A percentile compares a stretch with the other conserved stretches of the same genome.
These are phyloP conservation scores for Apis laboriosa DNA, from an alignment of 1,140 invertebrate species.

Conservation along the genomic window DNA sequence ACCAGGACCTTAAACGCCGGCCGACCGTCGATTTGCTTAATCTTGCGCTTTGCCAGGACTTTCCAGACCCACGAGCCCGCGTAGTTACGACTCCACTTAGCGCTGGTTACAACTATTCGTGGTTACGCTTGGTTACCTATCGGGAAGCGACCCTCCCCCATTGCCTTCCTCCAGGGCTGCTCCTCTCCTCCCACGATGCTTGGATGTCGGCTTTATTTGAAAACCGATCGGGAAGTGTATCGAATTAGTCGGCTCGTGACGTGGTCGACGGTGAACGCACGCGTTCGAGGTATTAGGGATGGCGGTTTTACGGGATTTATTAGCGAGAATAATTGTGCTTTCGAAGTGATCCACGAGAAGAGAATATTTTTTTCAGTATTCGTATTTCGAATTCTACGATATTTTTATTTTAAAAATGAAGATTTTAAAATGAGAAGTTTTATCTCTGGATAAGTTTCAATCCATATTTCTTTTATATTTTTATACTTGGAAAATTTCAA, in stretches of 20 bases:
- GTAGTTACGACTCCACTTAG: constrained; percentile 58
- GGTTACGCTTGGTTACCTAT: constrained; percentile 55
- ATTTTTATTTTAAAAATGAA: no score
- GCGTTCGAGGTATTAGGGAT: not conserved
- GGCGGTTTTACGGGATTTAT: not conserved
- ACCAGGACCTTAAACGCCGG: constrained; percentile 71
- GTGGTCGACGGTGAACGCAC: not conserved
- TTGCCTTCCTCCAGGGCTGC: not conserved
- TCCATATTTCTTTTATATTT: no score
- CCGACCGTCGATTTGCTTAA: constrained; percentile 69
- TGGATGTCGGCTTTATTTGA: constrained; percentile 24
- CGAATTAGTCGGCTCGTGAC: constrained; percentile 18
- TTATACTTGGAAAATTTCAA: no score
- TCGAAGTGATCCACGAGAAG: no score
- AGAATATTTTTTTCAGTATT: no score
- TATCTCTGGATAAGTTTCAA: no score
- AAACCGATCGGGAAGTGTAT: constrained; percentile 24
- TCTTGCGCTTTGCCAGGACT: constrained; percentile 68
- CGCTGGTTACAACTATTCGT: constrained; percentile 55
- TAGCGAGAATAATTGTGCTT: not conserved
- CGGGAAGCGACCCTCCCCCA: constrained; percentile 13
- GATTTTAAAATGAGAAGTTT: no score
- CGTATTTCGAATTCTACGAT: no score
- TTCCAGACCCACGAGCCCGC: constrained; percentile 55
- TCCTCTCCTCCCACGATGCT: not conserved